A percentile compares a stretch with the other conserved stretches of the same genome.
phyloP scores from a whole-genome alignment of 2,888 invertebrate species.

The Theretra japonica region DNA sequence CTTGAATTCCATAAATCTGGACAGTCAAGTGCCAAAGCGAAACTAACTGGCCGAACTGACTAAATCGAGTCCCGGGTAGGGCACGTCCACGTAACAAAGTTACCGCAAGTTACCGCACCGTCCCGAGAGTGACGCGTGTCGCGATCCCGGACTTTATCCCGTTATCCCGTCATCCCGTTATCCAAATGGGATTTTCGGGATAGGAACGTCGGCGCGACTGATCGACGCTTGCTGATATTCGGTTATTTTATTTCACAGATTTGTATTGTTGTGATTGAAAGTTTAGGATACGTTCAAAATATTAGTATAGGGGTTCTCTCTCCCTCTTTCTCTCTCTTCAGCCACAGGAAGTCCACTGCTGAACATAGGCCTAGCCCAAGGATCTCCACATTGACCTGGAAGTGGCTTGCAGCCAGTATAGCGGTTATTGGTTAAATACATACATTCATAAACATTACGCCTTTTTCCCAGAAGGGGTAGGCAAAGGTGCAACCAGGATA shows the following conservation, averaged over 20 bases:
- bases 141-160: background rate
- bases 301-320: too few species aligned
- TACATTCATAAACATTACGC: too few species aligned
- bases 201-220: background rate
- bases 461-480: too few species aligned
- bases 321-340: too few species aligned
- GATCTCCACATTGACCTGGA: too few species aligned
- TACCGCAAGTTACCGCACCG: conserved; percentile 7
- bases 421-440: too few species aligned
- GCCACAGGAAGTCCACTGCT: too few species aligned
- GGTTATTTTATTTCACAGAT: background rate
- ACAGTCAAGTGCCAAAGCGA: background rate
- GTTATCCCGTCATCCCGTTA: conserved; percentile 6
- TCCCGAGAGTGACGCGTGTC: background rate
- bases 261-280: background rate
- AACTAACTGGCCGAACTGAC: background rate
- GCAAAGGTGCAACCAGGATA: too few species aligned
- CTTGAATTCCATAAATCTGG: background rate
- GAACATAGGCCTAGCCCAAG: too few species aligned
- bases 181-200: conserved; percentile 18
- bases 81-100: conserved; percentile 5
- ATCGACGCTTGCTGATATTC: background rate
- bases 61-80: background rate
- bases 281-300: background rate
- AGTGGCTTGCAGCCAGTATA: too few species aligned